Percentiles rank a stretch among this genome's conserved stretches.
Evolutionary conservation across 2,888 invertebrate species (phyloP).

Genomic region (Agrochola macilenta): DNA sequence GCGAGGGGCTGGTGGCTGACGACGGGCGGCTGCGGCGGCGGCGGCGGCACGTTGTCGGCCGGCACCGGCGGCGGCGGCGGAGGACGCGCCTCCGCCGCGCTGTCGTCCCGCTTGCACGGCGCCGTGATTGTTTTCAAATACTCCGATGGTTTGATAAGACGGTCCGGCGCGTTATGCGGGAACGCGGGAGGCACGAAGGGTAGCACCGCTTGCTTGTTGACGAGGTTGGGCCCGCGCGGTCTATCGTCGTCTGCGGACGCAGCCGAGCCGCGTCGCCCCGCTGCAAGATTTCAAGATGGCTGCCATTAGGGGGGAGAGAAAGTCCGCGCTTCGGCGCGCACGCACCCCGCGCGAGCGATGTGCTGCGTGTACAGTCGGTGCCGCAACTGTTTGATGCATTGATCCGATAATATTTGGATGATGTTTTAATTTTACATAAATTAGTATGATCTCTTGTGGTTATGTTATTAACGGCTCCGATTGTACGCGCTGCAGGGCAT

Average conservation of each 20-base stretch:
- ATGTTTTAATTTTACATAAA: slow-evolving; percentile 57
- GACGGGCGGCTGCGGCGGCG: slow-evolving; percentile 80
- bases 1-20: slow-evolving; percentile 93
- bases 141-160: slow-evolving; percentile 97
- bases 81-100: slow-evolving; percentile 90
- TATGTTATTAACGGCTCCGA: slow-evolving; percentile 37
- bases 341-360: slow-evolving; percentile 74
- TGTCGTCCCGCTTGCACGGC: slow-evolving; percentile 90
- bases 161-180: slow-evolving; percentile 94
- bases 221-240: slow-evolving; percentile 92
- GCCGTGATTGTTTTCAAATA: slow-evolving; percentile 96
- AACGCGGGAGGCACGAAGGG: slow-evolving; percentile 98
- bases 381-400: slow-evolving; percentile 57
- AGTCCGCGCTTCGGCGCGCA: slow-evolving; percentile 83
- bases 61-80: slow-evolving; percentile 91
- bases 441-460: slow-evolving; percentile 49
- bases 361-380: slow-evolving; percentile 66
- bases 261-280: slow-evolving; percentile 85
- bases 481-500: slow-evolving; percentile 40
- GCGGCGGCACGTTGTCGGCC: slow-evolving; percentile 78
- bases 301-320: slow-evolving; percentile 83
- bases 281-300: slow-evolving; percentile 84
- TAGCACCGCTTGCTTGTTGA: slow-evolving; percentile 96
- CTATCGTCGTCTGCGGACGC: slow-evolving; percentile 88
- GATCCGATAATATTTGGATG: slow-evolving; percentile 52